A percentile compares a stretch with the other conserved stretches of the same genome.
These are phyloP conservation scores for Orthosia cruda DNA, from an alignment of 2,888 invertebrate species.

Conservation along the genomic window DNA sequence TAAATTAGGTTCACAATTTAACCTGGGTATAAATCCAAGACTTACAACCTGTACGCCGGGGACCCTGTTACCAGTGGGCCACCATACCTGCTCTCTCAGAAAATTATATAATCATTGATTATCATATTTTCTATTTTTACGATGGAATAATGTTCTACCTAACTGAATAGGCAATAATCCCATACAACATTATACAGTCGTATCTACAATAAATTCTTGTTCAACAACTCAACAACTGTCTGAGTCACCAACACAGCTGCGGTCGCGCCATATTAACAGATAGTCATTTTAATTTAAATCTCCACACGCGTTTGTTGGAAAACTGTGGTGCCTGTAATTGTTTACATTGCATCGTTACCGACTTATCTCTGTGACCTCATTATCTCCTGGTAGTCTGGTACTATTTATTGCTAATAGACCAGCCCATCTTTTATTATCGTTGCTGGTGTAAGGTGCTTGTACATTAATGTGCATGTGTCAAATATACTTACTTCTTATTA, in stretches of 20 bases:
- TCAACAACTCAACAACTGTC: conserved; percentile 20
- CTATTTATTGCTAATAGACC: conserved; percentile 51
- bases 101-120: background rate
- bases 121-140: background rate
- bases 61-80: too few relatives aligned
- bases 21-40: too few relatives aligned
- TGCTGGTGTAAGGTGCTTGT: conserved; percentile 2
- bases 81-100: background rate
- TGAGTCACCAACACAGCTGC: conserved; percentile 74
- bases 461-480: background rate
- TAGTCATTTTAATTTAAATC: conserved; percentile 75
- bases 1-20: too few relatives aligned
- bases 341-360: conserved; percentile 58
- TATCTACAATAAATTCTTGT: conserved; percentile 34
- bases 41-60: too few relatives aligned
- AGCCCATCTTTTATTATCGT: conserved; percentile 8
- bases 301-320: conserved; percentile 67
- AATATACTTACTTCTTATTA: background rate
- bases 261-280: conserved; percentile 67
- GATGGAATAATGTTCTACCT: background rate
- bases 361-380: conserved; percentile 55
- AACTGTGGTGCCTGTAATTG: conserved; percentile 63
- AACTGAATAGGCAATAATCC: conserved; percentile 32
- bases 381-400: conserved; percentile 59
- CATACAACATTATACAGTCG: background rate